Conservation (phyloP, 2,888 invertebrate genomes). For the Anoncus sp. region DNA sequence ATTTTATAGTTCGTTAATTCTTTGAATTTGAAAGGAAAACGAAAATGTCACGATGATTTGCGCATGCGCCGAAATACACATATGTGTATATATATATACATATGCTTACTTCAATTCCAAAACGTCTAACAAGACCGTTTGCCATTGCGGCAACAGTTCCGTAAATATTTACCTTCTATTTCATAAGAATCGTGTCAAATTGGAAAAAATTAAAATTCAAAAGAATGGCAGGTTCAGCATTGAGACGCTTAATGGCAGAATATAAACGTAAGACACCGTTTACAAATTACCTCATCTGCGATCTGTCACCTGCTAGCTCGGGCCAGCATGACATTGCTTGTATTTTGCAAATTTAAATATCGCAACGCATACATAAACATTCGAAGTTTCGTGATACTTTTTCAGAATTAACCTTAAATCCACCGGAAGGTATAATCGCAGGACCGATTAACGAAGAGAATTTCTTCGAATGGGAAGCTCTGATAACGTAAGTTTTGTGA, state of each 20-base stretch:
- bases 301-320: too few relatives aligned
- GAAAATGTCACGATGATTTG: conserved; percentile 20
- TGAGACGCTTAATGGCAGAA: conserved; percentile 94
- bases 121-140: not conserved
- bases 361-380: conserved; percentile 1
- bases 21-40: conserved; percentile 12
- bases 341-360: conserved; percentile 20
- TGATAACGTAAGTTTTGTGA: conserved; percentile 91
- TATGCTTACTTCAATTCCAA: not conserved
- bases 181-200: conserved; percentile 53
- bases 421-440: conserved; percentile 99
- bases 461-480: conserved; percentile 99
- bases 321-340: conserved; percentile 23
- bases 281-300: not conserved
- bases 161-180: conserved; percentile 39
- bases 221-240: conserved; percentile 93
- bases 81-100: not conserved
- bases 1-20: not conserved
- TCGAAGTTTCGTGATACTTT: conserved; percentile 56
- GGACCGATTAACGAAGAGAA: conserved; percentile 99
- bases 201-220: conserved; percentile 35
- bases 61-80: conserved; percentile 35
- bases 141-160: not conserved
- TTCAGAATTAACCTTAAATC: conserved; percentile 95
- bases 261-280: conserved; percentile 88